Conservation (phyloP, 2,797 vertebrate genomes). For the Oreochromis mossambicus region DNA sequence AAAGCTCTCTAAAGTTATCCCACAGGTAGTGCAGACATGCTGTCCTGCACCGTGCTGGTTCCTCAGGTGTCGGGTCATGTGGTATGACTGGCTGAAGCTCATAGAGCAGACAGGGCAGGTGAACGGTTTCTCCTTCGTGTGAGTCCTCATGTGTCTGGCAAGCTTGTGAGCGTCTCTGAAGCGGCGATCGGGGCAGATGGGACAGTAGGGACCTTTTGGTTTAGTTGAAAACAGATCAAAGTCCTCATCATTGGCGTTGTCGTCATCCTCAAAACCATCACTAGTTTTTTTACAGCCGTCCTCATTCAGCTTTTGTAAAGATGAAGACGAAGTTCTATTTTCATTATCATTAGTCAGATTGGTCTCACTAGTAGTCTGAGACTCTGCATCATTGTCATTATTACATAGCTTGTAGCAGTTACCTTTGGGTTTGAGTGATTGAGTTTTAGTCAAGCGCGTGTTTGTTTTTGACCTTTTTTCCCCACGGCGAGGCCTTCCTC, state of each 20-base stretch:
- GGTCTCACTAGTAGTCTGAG: not conserved
- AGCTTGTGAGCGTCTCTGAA: slow-evolving; percentile 57
- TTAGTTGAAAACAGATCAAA: not conserved
- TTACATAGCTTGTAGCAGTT: slow-evolving; percentile 3
- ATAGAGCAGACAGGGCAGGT: slow-evolving; percentile 39
- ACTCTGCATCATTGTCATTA: not conserved
- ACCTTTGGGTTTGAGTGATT: not conserved
- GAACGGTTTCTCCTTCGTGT: slow-evolving; percentile 67
- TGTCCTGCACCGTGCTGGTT: slow-evolving; percentile 45
- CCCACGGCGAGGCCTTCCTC: slow-evolving; percentile 50
- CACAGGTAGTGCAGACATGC: slow-evolving; percentile 52
- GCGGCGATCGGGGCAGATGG: slow-evolving; percentile 22
- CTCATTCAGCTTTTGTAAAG: not conserved
- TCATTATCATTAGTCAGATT: not conserved
- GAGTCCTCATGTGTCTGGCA: slow-evolving; percentile 61
- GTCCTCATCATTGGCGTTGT: not conserved
- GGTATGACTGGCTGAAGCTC: slow-evolving; percentile 63
- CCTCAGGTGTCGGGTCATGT: slow-evolving; percentile 66
- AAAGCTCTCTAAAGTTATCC: slow-evolving; percentile 5
- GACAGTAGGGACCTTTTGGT: slow-evolving; percentile 33
- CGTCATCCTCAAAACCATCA: not conserved
- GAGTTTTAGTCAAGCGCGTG: not conserved
- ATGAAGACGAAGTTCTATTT: not conserved
- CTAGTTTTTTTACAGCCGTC: not conserved
- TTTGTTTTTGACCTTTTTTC: not conserved